Percentiles rank a stretch among this genome's conserved stretches.
Conservation (phyloP, 2,113 vertebrate genomes). For the Tyto alba region DNA sequence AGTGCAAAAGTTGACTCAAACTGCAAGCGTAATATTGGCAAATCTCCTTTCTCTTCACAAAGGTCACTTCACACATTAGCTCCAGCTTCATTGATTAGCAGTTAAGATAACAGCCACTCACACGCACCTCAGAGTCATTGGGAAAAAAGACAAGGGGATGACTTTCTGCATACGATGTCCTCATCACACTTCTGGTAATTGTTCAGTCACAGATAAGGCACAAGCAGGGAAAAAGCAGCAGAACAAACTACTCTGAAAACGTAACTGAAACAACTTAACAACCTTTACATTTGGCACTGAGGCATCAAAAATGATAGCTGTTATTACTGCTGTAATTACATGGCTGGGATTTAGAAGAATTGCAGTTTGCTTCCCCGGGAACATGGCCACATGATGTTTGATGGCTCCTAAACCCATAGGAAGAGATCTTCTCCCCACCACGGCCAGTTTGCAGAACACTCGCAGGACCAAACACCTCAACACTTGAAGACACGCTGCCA, state of each 20-base stretch:
- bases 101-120: background rate
- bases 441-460: accelerated
- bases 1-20: background rate
- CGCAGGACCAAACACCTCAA: background rate
- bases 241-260: background rate
- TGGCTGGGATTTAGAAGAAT: background rate
- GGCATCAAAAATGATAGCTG: constrained; percentile 10
- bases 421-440: background rate
- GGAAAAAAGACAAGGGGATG: background rate
- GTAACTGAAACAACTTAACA: background rate
- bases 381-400: background rate
- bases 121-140: background rate
- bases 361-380: background rate
- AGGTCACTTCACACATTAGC: background rate
- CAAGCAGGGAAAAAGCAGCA: background rate
- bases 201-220: background rate
- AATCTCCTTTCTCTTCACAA: background rate
- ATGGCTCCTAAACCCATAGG: background rate
- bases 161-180: background rate
- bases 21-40: background rate
- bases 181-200: constrained; percentile 1
- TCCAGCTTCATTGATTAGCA: background rate
- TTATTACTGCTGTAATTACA: background rate
- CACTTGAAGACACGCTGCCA: accelerated
- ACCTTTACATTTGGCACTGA: background rate